These are phyloP conservation scores for Drosophila pseudoananassae DNA, from an alignment of 1,140 invertebrate genomes.

Conservation along the genomic window DNA sequence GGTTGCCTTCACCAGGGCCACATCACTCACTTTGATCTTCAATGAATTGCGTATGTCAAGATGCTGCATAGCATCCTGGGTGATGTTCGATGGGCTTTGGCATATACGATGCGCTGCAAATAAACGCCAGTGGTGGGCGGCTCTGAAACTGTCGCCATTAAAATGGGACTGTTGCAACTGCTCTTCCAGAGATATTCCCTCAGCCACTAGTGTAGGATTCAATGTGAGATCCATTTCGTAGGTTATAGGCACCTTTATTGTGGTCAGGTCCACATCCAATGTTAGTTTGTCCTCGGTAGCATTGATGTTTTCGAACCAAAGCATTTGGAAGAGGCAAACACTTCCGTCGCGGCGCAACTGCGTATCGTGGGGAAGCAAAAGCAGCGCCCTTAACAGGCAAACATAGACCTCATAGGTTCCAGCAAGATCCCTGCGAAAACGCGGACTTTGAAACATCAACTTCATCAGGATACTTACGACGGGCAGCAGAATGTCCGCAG, in stretches of 20 bases:
- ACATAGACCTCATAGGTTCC: constrained; percentile 42
- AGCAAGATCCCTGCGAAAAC: constrained; percentile 40
- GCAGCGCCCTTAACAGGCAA: constrained; percentile 54
- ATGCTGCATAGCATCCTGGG: constrained; percentile 6
- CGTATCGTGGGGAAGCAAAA: constrained; percentile 33
- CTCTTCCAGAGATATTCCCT: constrained; percentile 29
- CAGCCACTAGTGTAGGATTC: neutral
- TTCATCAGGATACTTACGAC: constrained; percentile 61
- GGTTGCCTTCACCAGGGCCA: constrained; percentile 37
- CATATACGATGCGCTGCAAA: constrained; percentile 25
- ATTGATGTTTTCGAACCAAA: constrained; percentile 49
- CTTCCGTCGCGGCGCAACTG: constrained; percentile 45
- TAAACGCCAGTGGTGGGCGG: constrained; percentile 56
- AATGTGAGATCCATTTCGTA: neutral
- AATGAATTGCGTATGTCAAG: constrained; percentile 49
- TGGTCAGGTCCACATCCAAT: constrained; percentile 36
- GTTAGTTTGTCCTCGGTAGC: constrained; percentile 19
- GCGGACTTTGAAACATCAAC: constrained; percentile 41
- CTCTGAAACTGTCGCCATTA: neutral
- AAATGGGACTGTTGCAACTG: constrained; percentile 25
- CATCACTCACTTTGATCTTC: constrained; percentile 30
- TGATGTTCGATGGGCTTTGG: constrained; percentile 1
- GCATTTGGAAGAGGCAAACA: constrained; percentile 62
- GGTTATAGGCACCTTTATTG: constrained; percentile 51
- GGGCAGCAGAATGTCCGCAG: constrained; percentile 51